Evolutionary conservation across 2,888 invertebrate species (phyloP).

Genomic region (Caenorhabditis drosophilae): DNA sequence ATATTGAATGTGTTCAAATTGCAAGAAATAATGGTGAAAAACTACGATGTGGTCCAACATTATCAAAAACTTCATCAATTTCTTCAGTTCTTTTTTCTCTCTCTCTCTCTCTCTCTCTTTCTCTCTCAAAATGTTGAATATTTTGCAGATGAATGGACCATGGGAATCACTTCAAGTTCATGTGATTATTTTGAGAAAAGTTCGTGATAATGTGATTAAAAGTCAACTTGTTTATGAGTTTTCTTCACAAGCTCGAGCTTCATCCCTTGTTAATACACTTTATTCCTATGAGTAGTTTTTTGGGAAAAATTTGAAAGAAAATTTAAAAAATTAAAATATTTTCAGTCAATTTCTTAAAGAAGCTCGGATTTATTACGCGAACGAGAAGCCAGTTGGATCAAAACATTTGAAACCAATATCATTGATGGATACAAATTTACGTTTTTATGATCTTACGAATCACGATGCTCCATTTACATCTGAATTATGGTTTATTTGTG

Average conservation of each 20-base stretch:
- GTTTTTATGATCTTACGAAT: slow-evolving; percentile 4
- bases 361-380: not conserved
- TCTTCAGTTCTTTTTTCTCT: not conserved
- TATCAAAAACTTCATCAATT: not conserved
- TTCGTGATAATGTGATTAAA: slow-evolving; percentile 1
- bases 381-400: not conserved
- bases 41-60: not conserved
- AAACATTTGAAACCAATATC: slow-evolving; percentile 2
- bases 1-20: not conserved
- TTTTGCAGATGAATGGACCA: not conserved
- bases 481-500: slow-evolving; percentile 3
- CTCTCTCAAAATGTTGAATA: not conserved
- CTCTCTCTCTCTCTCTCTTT: not conserved
- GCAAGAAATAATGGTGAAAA: not conserved
- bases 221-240: slow-evolving; percentile 5
- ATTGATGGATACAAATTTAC: slow-evolving; percentile 3
- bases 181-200: not conserved
- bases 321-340: not conserved
- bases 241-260: not conserved
- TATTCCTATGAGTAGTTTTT: not conserved
- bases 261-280: not conserved
- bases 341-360: not conserved
- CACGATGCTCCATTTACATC: not conserved
- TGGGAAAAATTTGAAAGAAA: not conserved
- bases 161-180: slow-evolving; percentile 5